phyloP scores from a whole-genome alignment of 2,888 invertebrate species.

The Luffia ferchaultella region DNA sequence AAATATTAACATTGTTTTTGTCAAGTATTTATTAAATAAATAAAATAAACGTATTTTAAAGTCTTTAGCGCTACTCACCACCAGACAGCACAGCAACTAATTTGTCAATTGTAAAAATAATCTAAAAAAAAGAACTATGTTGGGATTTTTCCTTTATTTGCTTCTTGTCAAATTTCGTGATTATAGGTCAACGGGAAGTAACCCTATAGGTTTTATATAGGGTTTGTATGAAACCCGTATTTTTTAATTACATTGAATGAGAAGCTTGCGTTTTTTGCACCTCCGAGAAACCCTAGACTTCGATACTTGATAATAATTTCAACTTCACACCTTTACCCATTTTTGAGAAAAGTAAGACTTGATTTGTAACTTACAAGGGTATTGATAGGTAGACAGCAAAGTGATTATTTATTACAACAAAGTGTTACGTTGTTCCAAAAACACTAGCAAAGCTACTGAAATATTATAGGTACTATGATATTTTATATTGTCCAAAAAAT shows the following conservation, averaged over 20 bases:
- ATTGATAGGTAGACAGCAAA: not conserved
- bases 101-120: too few relatives aligned
- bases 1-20: too few relatives aligned
- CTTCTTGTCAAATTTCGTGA: slow-evolving; percentile 5
- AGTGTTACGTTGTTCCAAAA: too few relatives aligned
- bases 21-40: too few relatives aligned
- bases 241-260: not conserved
- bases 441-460: too few relatives aligned
- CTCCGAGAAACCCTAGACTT: not conserved
- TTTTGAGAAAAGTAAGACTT: not conserved
- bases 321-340: not conserved
- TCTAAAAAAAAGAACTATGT: not conserved
- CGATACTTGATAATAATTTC: not conserved
- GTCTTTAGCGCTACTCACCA: too few relatives aligned
- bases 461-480: too few relatives aligned
- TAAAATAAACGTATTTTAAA: too few relatives aligned
- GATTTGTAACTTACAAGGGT: too few relatives aligned
- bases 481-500: too few relatives aligned
- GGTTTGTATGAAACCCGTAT: not conserved
- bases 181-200: slow-evolving; percentile 7
- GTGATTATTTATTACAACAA: too few relatives aligned
- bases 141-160: slow-evolving; percentile 5
- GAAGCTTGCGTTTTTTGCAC: not conserved
- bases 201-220: not conserved
- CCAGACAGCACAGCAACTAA: too few relatives aligned